Conservation (phyloP, 2,113 vertebrate species). For the rat (Rattus norvegicus) region GRCr8 NC_086026.1:122874001-122874500, state of each 20-base stretch:
- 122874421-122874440: neutral
- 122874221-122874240: neutral
- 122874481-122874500: neutral
- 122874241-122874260: neutral
- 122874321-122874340: neutral
- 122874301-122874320: neutral
- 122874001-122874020: neutral
- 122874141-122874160: neutral
- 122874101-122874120: neutral
- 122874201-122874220: no score
- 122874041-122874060: neutral
- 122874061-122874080: neutral
- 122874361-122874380: neutral
- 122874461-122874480: neutral
- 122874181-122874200: neutral
- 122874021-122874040: conserved; percentile 33
- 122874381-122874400: neutral
- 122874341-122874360: neutral
- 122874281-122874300: neutral
- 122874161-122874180: neutral
- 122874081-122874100: neutral
- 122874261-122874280: neutral
- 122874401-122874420: neutral
- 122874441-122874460: neutral
- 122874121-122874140: neutral